Evolutionary conservation across 2,888 invertebrate genomes (phyloP).

Genomic region (Pandemis corylana): DNA sequence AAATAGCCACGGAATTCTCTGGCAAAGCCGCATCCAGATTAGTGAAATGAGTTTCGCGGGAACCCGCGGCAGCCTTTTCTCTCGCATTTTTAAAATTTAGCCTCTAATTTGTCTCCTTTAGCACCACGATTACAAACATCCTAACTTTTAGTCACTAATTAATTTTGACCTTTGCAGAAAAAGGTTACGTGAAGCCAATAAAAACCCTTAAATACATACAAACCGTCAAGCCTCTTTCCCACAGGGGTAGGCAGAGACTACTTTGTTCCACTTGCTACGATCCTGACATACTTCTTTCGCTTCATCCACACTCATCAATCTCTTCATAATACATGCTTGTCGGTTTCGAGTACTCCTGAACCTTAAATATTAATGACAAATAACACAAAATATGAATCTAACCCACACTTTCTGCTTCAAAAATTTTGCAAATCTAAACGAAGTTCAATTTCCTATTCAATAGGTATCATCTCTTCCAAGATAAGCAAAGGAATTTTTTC

Average conservation of each 20-base stretch:
- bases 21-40: conserved; percentile 31
- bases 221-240: too few species aligned
- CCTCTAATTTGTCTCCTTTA: conserved; percentile 29
- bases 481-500: too few species aligned
- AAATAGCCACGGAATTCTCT: conserved; percentile 27
- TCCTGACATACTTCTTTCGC: too few species aligned
- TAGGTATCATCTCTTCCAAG: too few species aligned
- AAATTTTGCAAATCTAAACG: background rate
- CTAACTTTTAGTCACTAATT: background rate
- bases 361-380: too few species aligned
- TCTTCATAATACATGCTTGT: too few species aligned
- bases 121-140: background rate
- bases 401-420: background rate
- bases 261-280: too few species aligned
- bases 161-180: background rate
- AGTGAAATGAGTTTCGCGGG: conserved; percentile 32
- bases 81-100: conserved; percentile 28
- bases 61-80: background rate
- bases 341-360: too few species aligned
- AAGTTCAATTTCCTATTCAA: background rate
- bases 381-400: too few species aligned
- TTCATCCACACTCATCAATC: too few species aligned
- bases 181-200: background rate
- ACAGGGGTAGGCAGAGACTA: too few species aligned
- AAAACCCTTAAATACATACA: background rate